Evolutionary conservation across 2,797 vertebrate species (phyloP), one percentile per base, ranked within the genome.

Genomic region (Rallus crepitans): DNA sequence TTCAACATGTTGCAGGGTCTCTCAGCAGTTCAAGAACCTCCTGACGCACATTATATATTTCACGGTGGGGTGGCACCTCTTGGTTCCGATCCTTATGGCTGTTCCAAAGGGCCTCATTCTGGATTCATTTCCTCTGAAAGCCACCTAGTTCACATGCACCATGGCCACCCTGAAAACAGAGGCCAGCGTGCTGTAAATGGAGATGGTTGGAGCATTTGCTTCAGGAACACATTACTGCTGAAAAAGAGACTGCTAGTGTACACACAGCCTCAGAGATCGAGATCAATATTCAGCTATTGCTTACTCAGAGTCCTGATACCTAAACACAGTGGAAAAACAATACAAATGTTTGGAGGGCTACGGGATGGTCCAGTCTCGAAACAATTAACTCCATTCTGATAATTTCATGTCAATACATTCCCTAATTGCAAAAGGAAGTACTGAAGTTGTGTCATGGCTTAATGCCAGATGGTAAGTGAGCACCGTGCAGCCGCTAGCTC

Each of bases 371-470:
- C 7, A 35, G 9, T 73, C 16, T 18, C 57, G 33, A 39, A 91
- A 59, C 47, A 90, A 73, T 85, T 85, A 78, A 65, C 11, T 45
- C 37, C 1, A 56, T 24, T 66, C 69, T 76, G 27, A 55, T 78
- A 61, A 83, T 47, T 86, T 82, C 8, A 56, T 23, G 13, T 28
- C 37, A 95, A 2, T 61, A 64, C 64, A 11, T 23, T 68, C 40
- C 37, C 45, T 93, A 90, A 93, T 65, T 79, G 25, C 45, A 83
- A 80, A 92, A 78, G 12, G 50, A 92, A 89, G 10, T 18, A 7
- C 53, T 87, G 53, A 13, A 42, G 40, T 27, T 25, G 4, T 27
- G 48, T 50, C 25, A 50, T 15, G 14, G 48, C 24, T 50, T 50
- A 50, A 52, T 15, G 13, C 25, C 50, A 52, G 50, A 15, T 52